Evolutionary conservation across 2,888 invertebrate species (phyloP), one percentile per base, ranked within the genome.

Genomic region (Cerastoderma edule): DNA sequence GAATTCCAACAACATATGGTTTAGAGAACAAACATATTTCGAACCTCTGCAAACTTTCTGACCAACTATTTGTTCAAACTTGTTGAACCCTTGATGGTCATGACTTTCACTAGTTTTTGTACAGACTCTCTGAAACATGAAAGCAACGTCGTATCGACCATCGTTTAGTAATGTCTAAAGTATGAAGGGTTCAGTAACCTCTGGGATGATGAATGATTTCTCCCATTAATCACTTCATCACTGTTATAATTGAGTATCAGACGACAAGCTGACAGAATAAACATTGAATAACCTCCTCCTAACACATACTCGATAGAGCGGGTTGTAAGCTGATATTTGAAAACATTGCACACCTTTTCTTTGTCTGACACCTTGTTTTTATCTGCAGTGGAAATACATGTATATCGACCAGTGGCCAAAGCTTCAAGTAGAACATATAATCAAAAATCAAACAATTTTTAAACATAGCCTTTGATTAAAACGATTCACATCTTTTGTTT

Each of bases 191-290:
- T n/a, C n/a, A n/a, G n/a, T n/a, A 53, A 27, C 6, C 28, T 53
- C 28, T n/a, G 13, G 5, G 24, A 53, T 10, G 24, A 53, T 6
- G 4, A 53, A 22, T 53, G 5, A 24, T 5, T n/a, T 3, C 24
- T 27, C 3, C 53, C 24, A 53, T 53, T 53, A 53, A 53, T 24
- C 53, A 53, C 24, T 27, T 24, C 53, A 53, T 53, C 53, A 27
- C 24, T 2, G 28, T 3, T 4, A 6, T 53, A 24, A 53, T 53
- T 53, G 53, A n/a, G 28, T 53, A 53, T 53, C 53, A 53, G 28
- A 24, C 28, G 22, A 27, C 53, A n/a, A 13, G 46, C 22, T 46
- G 22, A n/a, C 22, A 13, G 22, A 2, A 22, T 46, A 2, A 6
- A 22, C 22, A 13, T 46, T 46, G 4, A 46, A 46, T 22, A 46